Conservation (phyloP, 2,113 vertebrate species). For the Pimephales promelas region DNA sequence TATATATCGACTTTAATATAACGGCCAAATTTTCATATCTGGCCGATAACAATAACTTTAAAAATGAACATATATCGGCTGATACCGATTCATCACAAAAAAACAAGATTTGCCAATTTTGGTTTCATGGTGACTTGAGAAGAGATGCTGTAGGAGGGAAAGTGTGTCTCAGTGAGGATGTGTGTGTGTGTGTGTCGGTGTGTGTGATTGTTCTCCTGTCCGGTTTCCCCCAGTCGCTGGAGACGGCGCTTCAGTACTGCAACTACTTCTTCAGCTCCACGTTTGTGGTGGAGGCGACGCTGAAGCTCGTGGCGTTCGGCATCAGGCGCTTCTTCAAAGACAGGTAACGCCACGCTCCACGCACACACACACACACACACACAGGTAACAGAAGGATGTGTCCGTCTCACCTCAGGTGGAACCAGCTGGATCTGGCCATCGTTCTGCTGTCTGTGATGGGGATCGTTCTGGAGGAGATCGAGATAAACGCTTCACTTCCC, state of each 20-base stretch:
- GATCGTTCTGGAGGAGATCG: constrained; percentile 95
- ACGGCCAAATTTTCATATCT: too few relatives aligned
- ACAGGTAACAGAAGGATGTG: not conserved
- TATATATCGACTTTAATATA: too few relatives aligned
- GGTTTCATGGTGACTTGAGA: too few relatives aligned
- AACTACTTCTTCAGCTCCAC: constrained; percentile 98
- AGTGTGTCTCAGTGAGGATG: too few relatives aligned
- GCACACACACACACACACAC: too few relatives aligned
- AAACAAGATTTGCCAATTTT: too few relatives aligned
- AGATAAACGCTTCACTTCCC: constrained; percentile 94
- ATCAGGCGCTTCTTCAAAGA: constrained; percentile 97
- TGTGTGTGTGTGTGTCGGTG: too few relatives aligned
- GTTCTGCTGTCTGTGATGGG: constrained; percentile 97
- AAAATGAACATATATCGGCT: too few relatives aligned
- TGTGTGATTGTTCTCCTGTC: not conserved
- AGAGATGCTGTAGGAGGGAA: too few relatives aligned
- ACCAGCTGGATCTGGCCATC: constrained; percentile 95
- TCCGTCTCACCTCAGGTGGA: constrained; percentile 81
- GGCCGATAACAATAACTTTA: too few relatives aligned
- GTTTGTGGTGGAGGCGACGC: constrained; percentile 91
- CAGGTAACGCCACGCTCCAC: constrained; percentile 73
- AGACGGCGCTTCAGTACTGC: constrained; percentile 92
- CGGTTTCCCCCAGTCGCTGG: constrained; percentile 81
- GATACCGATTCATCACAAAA: too few relatives aligned
- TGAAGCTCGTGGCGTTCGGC: constrained; percentile 94